Evolutionary conservation across 2,113 vertebrate species (phyloP).

Genomic region (Panurus biarmicus): DNA sequence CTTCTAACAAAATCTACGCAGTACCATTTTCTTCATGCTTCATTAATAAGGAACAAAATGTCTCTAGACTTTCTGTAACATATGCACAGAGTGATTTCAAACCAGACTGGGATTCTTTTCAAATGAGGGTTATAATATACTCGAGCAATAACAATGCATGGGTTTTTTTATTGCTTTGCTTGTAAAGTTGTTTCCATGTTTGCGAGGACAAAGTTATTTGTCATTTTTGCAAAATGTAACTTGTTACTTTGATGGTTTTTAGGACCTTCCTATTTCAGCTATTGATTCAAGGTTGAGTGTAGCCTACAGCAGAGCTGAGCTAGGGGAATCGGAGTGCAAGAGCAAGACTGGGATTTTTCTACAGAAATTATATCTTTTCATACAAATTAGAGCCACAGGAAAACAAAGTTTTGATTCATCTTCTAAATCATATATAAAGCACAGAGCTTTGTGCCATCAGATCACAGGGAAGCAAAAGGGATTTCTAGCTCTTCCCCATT

Average conservation of each 20-base stretch:
- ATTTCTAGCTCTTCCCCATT: background rate
- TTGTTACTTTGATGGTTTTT: constrained; percentile 44
- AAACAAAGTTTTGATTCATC: constrained; percentile 2
- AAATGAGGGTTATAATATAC: constrained; percentile 52
- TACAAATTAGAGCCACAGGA: background rate
- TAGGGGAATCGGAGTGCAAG: background rate
- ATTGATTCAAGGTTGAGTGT: constrained; percentile 46
- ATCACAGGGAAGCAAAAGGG: background rate
- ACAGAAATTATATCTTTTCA: background rate
- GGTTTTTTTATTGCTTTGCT: constrained; percentile 44
- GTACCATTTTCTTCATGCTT: constrained; percentile 38
- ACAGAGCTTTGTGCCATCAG: background rate
- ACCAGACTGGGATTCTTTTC: constrained; percentile 30
- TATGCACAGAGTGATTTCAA: constrained; percentile 56
- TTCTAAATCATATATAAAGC: background rate
- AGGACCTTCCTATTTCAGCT: constrained; percentile 38
- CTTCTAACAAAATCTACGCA: background rate
- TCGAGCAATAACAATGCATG: constrained; percentile 34
- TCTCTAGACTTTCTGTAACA: constrained; percentile 48
- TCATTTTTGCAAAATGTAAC: constrained; percentile 41
- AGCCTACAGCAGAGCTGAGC: constrained; percentile 41
- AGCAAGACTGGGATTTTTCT: background rate
- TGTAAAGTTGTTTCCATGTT: constrained; percentile 43
- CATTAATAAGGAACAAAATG: constrained; percentile 61
- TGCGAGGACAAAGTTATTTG: constrained; percentile 50